phyloP scores from a whole-genome alignment of 1,140 invertebrate genomes.

The Hylyphantes graminicola region DNA sequence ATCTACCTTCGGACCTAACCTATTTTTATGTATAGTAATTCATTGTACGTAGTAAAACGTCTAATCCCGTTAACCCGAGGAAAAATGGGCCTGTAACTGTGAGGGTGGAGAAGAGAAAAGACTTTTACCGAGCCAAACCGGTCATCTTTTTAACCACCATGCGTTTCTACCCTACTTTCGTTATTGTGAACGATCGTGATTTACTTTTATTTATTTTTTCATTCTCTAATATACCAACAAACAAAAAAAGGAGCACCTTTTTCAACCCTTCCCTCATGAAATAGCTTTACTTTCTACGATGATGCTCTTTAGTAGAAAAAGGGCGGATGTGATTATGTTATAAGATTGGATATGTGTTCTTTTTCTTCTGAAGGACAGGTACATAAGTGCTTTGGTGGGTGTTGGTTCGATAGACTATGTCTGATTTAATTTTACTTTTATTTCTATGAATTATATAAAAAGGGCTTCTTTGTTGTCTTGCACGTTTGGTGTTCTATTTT shows the following conservation, averaged over 20 bases:
- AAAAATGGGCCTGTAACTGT: not conserved
- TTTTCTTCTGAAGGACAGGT: too few species aligned
- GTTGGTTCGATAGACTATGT: not conserved
- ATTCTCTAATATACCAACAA: too few species aligned
- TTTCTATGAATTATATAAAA: not conserved
- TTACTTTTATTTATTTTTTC: too few species aligned
- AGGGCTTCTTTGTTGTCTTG: too few species aligned
- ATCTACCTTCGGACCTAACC: too few species aligned
- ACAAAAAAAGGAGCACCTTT: too few species aligned
- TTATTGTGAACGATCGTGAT: constrained; percentile 19
- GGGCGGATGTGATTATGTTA: not conserved
- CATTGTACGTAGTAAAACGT: too few species aligned
- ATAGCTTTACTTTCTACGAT: constrained; percentile 19
- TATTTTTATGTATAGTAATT: too few species aligned
- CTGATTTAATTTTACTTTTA: constrained; percentile 6
- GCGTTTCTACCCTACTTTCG: constrained; percentile 33
- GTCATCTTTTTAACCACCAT: constrained; percentile 4
- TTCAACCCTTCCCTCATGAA: not conserved
- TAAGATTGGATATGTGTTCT: not conserved
- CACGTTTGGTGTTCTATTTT: too few species aligned
- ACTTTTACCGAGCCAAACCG: constrained; percentile 13
- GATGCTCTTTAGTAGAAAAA: not conserved
- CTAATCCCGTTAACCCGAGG: too few species aligned
- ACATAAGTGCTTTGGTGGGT: too few species aligned
- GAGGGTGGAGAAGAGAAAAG: constrained; percentile 9